Conservation (phyloP, 1,140 invertebrate genomes). For the Tetranychus cinnabarinus region DNA sequence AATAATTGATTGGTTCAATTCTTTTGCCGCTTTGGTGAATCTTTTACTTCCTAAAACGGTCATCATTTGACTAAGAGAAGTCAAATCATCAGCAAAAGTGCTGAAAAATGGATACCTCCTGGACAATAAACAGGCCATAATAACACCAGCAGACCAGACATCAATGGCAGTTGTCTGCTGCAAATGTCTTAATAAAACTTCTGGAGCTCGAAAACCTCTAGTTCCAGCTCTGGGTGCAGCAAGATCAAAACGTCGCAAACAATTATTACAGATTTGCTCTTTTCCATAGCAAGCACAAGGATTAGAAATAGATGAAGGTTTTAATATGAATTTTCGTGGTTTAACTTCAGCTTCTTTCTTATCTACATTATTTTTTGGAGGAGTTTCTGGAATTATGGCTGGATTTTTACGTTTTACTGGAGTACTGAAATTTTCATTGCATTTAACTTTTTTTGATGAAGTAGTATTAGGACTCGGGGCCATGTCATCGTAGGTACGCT, state of each 20-base stretch:
- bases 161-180: constrained; percentile 60
- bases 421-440: background rate
- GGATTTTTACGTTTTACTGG: background rate
- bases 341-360: background rate
- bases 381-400: constrained; percentile 4
- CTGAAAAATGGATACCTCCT: constrained; percentile 60
- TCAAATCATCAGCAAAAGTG: constrained; percentile 43
- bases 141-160: constrained; percentile 67
- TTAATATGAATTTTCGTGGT: background rate
- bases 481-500: background rate
- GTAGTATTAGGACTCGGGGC: background rate
- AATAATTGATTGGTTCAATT: constrained; percentile 30
- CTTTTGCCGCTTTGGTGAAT: constrained; percentile 38
- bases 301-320: background rate
- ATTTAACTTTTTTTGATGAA: background rate
- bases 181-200: constrained; percentile 51
- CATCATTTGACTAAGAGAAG: constrained; percentile 55
- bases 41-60: constrained; percentile 45
- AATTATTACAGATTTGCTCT: constrained; percentile 18
- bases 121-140: constrained; percentile 51
- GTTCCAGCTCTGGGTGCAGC: constrained; percentile 56
- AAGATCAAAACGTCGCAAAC: constrained; percentile 30
- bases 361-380: background rate
- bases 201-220: constrained; percentile 66
- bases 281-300: constrained; percentile 6